phyloP scores from a whole-genome alignment of 2,113 vertebrate genomes.

The Dinomys branickii region DNA sequence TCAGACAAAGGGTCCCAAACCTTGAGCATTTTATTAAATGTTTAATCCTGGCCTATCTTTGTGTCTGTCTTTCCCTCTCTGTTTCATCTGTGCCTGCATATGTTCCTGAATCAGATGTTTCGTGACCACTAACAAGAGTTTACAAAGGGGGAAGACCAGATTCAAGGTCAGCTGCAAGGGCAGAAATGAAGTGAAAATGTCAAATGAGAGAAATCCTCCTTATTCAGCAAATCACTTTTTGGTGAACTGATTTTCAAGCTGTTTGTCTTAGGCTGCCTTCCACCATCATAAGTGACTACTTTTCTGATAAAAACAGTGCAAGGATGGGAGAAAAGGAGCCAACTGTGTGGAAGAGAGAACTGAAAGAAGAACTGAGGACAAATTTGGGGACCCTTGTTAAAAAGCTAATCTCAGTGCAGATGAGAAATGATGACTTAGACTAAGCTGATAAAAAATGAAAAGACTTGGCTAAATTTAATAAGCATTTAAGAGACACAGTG shows the following conservation, averaged over 20 bases:
- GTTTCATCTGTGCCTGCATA: neutral
- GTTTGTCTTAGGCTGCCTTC: neutral
- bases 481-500: neutral
- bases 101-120: neutral
- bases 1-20: neutral
- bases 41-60: neutral
- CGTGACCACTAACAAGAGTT: neutral
- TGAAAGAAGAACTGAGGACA: neutral
- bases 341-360: neutral
- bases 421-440: neutral
- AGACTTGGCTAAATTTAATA: neutral
- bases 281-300: neutral
- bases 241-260: neutral
- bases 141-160: neutral
- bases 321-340: accelerated
- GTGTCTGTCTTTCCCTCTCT: neutral
- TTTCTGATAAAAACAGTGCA: neutral
- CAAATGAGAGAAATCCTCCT: neutral
- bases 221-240: neutral
- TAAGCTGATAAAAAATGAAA: neutral
- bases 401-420: neutral
- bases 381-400: neutral
- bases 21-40: neutral
- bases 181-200: neutral
- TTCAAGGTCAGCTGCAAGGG: neutral